A percentile compares a stretch with the other conserved stretches of the same genome.
Evolutionary conservation across 2,113 vertebrate species (phyloP).

Genomic region (Trematocara macrostoma): DNA sequence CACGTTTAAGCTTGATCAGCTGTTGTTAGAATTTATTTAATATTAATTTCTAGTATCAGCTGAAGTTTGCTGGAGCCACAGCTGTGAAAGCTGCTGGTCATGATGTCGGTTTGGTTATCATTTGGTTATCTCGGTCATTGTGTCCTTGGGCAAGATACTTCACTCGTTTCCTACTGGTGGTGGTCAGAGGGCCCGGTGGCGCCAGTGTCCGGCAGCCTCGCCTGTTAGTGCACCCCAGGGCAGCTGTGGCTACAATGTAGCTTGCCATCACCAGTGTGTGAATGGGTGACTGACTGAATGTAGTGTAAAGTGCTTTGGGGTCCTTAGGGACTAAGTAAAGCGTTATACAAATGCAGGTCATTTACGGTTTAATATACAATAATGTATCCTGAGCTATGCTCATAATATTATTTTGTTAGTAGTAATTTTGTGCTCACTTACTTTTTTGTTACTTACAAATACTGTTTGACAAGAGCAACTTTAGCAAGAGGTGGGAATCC

Average conservation of each 20-base stretch:
- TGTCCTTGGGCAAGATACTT: not conserved
- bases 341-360: rapidly evolving
- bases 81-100: too few species aligned
- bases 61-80: too few species aligned
- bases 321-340: not conserved
- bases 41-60: too few species aligned
- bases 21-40: too few species aligned
- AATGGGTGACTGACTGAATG: not conserved
- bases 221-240: not conserved
- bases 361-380: not conserved
- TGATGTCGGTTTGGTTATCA: too few species aligned
- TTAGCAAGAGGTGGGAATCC: not conserved
- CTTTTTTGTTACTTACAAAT: not conserved
- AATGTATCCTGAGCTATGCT: not conserved
- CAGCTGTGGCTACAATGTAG: not conserved
- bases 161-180: not conserved
- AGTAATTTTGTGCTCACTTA: too few species aligned
- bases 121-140: not conserved
- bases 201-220: not conserved
- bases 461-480: not conserved
- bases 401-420: not conserved
- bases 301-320: not conserved
- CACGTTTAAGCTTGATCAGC: too few species aligned
- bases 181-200: not conserved
- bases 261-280: not conserved